Percentiles rank a stretch among this genome's conserved stretches.
Conservation (phyloP, 2,888 invertebrate species). For the Plagiodera versicolora region DNA sequence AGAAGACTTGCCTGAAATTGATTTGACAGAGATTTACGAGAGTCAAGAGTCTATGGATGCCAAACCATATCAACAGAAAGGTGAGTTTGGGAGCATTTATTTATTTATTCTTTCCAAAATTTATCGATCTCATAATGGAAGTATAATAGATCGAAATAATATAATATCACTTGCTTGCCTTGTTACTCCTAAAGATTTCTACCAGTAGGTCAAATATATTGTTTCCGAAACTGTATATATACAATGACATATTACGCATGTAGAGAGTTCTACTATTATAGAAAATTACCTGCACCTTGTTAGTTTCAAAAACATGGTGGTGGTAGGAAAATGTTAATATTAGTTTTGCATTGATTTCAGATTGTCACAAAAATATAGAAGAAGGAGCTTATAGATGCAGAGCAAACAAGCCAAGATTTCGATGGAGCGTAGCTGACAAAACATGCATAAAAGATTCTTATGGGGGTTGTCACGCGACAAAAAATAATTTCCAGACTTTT, state of each 20-base stretch:
- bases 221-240: too few relatives aligned
- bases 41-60: background rate
- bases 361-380: slow-evolving; percentile 6
- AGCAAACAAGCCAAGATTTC: background rate
- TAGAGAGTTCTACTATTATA: too few relatives aligned
- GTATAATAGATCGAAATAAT: too few relatives aligned
- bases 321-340: background rate
- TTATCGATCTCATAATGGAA: too few relatives aligned
- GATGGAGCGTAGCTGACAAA: slow-evolving; percentile 11
- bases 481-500: slow-evolving; percentile 13
- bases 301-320: too few relatives aligned
- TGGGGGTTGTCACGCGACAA: slow-evolving; percentile 10
- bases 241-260: too few relatives aligned
- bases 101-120: too few relatives aligned
- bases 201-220: too few relatives aligned
- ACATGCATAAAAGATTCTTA: slow-evolving; percentile 9
- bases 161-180: too few relatives aligned
- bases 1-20: background rate
- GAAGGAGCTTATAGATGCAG: slow-evolving; percentile 2
- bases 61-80: background rate
- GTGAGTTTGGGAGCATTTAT: too few relatives aligned
- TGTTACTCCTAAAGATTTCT: too few relatives aligned
- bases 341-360: slow-evolving; percentile 5
- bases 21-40: background rate
- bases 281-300: too few relatives aligned